Percentiles rank a stretch among this genome's conserved stretches.
These are phyloP conservation scores for Onchidella celtica DNA, from an alignment of 2,888 invertebrate species.

Conservation along the genomic window DNA sequence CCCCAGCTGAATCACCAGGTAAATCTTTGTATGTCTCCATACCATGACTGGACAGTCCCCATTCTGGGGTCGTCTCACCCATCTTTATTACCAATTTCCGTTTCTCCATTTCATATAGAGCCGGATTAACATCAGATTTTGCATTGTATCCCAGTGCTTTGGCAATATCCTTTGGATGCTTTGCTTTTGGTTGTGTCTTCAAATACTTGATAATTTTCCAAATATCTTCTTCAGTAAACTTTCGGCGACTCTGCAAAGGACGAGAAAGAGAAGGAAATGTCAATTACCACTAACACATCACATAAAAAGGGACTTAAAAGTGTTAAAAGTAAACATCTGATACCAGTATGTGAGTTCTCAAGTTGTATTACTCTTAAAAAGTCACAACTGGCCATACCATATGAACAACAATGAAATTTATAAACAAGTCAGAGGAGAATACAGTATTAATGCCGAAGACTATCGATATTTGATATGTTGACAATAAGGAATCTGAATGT, in stretches of 20 bases:
- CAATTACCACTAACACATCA: not conserved
- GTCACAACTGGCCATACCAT: too few relatives aligned
- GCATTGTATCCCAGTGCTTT: conserved; percentile 61
- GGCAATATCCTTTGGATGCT: conserved; percentile 65
- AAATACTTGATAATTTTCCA: conserved; percentile 29
- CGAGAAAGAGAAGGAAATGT: not conserved
- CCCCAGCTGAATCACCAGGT: too few relatives aligned
- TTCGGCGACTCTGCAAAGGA: not conserved
- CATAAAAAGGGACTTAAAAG: not conserved
- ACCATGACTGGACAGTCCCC: not conserved
- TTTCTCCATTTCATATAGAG: conserved; percentile 65
- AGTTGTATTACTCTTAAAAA: too few relatives aligned
- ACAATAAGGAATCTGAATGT: too few relatives aligned
- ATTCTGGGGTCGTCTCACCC: not conserved
- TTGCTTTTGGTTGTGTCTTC: conserved; percentile 21
- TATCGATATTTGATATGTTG: too few relatives aligned
- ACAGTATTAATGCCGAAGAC: too few relatives aligned
- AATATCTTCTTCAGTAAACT: not conserved
- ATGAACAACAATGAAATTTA: too few relatives aligned
- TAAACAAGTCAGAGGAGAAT: too few relatives aligned
- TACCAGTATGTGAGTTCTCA: too few relatives aligned
- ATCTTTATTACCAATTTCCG: conserved; percentile 25
- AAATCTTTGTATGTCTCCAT: not conserved
- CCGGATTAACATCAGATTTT: conserved; percentile 67
- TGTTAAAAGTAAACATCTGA: too few relatives aligned